Evolutionary conservation across 2,797 vertebrate genomes (phyloP).

Genomic region (Hippopotamyrus pictus): DNA sequence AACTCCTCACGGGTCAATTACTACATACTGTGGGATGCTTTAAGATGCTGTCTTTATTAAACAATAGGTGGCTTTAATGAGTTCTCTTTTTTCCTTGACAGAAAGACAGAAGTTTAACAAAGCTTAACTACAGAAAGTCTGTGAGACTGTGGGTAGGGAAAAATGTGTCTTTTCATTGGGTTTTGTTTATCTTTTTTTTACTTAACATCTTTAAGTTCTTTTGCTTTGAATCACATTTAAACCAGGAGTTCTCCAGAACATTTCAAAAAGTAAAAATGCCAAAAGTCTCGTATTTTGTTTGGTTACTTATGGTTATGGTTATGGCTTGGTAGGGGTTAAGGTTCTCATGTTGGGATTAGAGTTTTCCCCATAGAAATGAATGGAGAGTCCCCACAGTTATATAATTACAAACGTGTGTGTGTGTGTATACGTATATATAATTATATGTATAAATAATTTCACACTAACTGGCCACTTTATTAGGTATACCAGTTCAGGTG

Average conservation of each 20-base stretch:
- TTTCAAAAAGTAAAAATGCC: background rate
- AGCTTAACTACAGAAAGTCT: constrained; percentile 67
- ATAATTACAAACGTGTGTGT: background rate
- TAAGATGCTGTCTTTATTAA: background rate
- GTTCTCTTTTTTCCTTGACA: constrained; percentile 36
- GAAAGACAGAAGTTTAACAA: constrained; percentile 68
- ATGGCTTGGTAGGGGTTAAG: no score
- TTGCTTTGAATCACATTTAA: background rate
- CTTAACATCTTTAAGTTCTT: background rate
- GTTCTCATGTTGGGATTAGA: no score
- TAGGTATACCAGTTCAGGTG: background rate
- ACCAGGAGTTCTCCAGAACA: background rate
- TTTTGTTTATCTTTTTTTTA: background rate
- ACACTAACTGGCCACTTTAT: background rate
- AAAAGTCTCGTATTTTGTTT: no score
- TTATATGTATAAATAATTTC: no score
- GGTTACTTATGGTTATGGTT: no score
- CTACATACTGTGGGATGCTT: background rate
- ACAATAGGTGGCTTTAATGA: background rate
- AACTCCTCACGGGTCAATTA: background rate
- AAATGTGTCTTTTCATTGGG: background rate
- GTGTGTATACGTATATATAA: no score
- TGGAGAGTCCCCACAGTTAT: no score
- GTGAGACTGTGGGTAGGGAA: constrained; percentile 68
- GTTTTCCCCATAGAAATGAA: no score